A percentile compares a stretch with the other conserved stretches of the same genome.
phyloP scores from a whole-genome alignment of 1,140 invertebrate species.

The Heliconius eleuchia region DNA sequence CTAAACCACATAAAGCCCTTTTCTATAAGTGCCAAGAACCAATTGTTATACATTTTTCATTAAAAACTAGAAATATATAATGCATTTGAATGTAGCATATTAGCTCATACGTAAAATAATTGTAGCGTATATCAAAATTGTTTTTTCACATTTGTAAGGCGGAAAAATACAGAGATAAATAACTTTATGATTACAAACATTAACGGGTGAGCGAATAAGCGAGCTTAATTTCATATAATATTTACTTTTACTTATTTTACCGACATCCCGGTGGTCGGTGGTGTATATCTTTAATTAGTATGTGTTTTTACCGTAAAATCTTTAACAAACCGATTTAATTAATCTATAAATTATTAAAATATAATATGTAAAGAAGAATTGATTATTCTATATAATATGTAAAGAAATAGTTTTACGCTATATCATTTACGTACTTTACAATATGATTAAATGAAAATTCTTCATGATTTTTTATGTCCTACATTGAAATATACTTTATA shows the following conservation, averaged over 20 bases:
- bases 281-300: constrained; percentile 3
- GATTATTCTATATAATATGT: not conserved
- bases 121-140: not conserved
- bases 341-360: not conserved
- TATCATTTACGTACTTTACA: too few species aligned
- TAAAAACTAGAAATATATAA: too few species aligned
- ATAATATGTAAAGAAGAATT: not conserved
- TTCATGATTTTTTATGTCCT: too few species aligned
- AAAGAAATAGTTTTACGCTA: not conserved
- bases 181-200: constrained; percentile 9
- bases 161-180: not conserved
- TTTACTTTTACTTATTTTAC: constrained; percentile 10
- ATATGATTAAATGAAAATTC: too few species aligned
- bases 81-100: not conserved
- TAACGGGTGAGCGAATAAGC: constrained; percentile 1
- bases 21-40: too few species aligned
- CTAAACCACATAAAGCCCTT: too few species aligned
- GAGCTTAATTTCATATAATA: not conserved
- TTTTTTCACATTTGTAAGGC: not conserved
- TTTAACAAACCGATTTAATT: not conserved
- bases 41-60: too few species aligned
- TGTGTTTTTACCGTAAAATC: not conserved
- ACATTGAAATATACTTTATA: too few species aligned
- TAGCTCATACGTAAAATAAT: not conserved
- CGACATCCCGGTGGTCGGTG: not conserved